Conservation (phyloP, 2,797 vertebrate genomes). For the Amblyraja radiata region DNA sequence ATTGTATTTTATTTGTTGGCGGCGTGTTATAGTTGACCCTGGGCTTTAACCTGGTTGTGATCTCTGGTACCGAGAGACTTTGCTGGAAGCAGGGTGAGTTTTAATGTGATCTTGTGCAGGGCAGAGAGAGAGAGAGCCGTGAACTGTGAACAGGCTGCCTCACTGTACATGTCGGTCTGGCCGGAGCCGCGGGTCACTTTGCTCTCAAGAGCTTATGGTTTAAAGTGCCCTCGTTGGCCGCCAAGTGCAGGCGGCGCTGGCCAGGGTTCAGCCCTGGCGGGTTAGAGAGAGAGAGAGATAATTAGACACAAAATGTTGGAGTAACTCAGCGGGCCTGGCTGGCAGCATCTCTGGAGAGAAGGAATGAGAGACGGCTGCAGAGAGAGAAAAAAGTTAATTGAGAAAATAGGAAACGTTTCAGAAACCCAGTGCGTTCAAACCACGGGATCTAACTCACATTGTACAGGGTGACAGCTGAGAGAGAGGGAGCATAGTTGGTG, state of each 20-base stretch:
- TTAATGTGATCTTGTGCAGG: neutral
- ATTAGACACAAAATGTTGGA: no score
- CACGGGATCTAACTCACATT: neutral
- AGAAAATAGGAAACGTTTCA: neutral
- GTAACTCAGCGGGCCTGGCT: no score
- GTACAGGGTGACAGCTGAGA: conserved; percentile 31
- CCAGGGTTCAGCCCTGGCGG: neutral
- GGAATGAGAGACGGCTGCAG: neutral
- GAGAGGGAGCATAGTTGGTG: neutral
- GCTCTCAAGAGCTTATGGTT: neutral
- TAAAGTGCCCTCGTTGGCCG: neutral
- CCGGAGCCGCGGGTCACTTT: neutral
- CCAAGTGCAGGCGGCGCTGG: neutral
- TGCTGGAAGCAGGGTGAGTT: neutral
- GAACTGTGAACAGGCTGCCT: no score
- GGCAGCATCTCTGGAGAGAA: no score
- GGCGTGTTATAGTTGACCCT: no score
- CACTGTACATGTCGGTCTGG: neutral
- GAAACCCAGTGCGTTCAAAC: neutral
- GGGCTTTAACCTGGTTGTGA: neutral
- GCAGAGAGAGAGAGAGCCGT: no score
- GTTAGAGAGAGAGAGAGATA: neutral
- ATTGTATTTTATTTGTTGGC: neutral
- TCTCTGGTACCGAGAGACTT: neutral
- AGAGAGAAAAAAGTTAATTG: neutral